phyloP scores from a whole-genome alignment of 2,797 vertebrate genomes.

The Paguma larvata region DNA sequence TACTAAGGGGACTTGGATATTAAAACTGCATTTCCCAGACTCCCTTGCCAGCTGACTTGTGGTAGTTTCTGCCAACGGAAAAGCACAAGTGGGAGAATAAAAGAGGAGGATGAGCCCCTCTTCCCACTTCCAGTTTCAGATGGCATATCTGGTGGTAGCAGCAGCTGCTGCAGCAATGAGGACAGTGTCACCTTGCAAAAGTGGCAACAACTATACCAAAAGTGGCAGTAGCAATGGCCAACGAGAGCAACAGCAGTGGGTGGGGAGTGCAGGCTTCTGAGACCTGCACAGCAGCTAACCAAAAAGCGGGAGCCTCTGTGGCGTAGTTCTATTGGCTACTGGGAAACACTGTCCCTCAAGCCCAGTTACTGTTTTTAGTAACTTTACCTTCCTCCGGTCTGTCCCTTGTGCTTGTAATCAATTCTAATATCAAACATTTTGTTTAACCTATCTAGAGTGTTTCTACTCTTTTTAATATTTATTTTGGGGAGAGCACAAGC shows the following conservation, averaged over 20 bases:
- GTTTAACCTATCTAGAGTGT: background rate
- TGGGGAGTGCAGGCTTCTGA: background rate
- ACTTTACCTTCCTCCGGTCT: background rate
- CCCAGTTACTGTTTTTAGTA: background rate
- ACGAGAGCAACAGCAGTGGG: background rate
- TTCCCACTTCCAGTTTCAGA: background rate
- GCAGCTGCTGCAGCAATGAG: background rate
- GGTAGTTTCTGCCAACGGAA: background rate
- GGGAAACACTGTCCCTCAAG: background rate
- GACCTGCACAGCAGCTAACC: background rate
- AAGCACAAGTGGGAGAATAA: background rate
- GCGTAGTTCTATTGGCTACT: background rate
- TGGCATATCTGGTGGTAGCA: background rate
- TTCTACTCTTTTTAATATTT: background rate
- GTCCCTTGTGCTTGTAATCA: background rate
- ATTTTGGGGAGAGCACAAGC: too few relatives aligned
- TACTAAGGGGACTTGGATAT: background rate
- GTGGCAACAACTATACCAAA: background rate
- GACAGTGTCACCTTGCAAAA: background rate
- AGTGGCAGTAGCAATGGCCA: background rate
- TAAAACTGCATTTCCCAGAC: background rate
- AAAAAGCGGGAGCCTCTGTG: background rate
- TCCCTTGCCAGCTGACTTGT: background rate
- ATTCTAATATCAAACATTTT: background rate
- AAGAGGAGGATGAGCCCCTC: background rate